Evolutionary conservation across 2,797 vertebrate genomes (phyloP), one percentile per base, ranked within the genome.

Genomic region (Notolepis coatsorum): DNA sequence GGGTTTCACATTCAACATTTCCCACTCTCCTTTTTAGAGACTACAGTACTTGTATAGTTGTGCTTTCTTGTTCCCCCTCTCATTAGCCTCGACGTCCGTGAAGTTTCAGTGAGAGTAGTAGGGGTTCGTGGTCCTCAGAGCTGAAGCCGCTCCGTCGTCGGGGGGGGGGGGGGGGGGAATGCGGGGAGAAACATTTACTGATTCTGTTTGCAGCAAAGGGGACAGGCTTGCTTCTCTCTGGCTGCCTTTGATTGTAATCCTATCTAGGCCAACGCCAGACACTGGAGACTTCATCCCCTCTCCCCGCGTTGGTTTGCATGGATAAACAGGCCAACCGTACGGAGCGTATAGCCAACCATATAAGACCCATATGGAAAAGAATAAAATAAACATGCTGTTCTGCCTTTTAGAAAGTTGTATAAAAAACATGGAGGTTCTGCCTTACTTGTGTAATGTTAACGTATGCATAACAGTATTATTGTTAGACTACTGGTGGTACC

Each of bases 241-340:
- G 48, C 62, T 86, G 64, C 74, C 84, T 90, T 88, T 91, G 88
- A 89, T 87, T 86, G 78, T 76, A 81, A 84, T 88, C 83, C 72
- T 87, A 89, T 91, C 82, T 89, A 88, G 84, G 89, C 80, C 89
- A 90, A 64, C 81, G 37, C 75, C 71, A 83, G 71, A 78, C 81
- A 79, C 84, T 65, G 71, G 88, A 89, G 84, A 86, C 66, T 77
- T 75, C 70, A 64, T 74, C 81, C 74, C 73, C 72, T 61, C 77
- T 73, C 84, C 68, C 21, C 55, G 10, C 17, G 23, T 79, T 68
- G 17, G 54, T 85, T 86, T 83, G 79, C 79, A 82, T 84, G 72
- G 62, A 79, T 81, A 82, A 87, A 84, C 64, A 80, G 62, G 60
- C 72, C 63, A 68, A 65, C 3, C 6, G 23, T 68, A 45, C 42